Base-by-base conservation (phyloP, 2,888 invertebrate species). In the Synanthedon andrenaeformis region DNA sequence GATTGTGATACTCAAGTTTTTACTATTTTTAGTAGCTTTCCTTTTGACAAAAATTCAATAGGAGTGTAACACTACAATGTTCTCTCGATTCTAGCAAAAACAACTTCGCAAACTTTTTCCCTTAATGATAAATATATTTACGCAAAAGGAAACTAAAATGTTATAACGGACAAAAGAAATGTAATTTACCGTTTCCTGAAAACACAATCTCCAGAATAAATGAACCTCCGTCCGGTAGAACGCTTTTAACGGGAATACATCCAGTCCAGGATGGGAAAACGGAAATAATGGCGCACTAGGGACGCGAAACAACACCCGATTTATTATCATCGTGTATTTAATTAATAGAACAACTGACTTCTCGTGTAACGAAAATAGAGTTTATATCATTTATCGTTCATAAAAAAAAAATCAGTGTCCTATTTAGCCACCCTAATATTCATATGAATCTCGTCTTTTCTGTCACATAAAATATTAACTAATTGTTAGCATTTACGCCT, bases 131-230 rank as follows among this genome's bases (percentile, higher is more conserved):
- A 45, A 45, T n/a, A 45, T 14, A 45, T 45, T 45, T 3, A 10
- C 35, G 35, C 45, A 45, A 45, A 45, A 13, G 45, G 4, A 45
- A 45, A 14, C 14, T 45, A 45, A 42, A 14, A 45, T 45, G 14
- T n/a, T 45, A 45, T 13, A 45, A 14, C 45, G n/a, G 14, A 14
- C 45, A 13, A 45, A 45, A 45, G 45, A 45, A 45, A 45, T 45
- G 45, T 12, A 45, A 45, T 45, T 45, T 45, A 45, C 12, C n/a
- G 45, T 14, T 45, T 45, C 45, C 45, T 45, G 45, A n/a, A 45
- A 54, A 53, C 49, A 51, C 56, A 58, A 58, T 55, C 54, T 57
- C 54, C 54, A 42, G 52, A 53, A 53, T 51, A 58, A 58, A 58
- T 54, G 58, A 58, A 53, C 55, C 57, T 58, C 58, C 56, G 51